These are phyloP conservation scores for Sander lucioperca DNA, from an alignment of 2,113 vertebrate species.

Conservation along the genomic window DNA sequence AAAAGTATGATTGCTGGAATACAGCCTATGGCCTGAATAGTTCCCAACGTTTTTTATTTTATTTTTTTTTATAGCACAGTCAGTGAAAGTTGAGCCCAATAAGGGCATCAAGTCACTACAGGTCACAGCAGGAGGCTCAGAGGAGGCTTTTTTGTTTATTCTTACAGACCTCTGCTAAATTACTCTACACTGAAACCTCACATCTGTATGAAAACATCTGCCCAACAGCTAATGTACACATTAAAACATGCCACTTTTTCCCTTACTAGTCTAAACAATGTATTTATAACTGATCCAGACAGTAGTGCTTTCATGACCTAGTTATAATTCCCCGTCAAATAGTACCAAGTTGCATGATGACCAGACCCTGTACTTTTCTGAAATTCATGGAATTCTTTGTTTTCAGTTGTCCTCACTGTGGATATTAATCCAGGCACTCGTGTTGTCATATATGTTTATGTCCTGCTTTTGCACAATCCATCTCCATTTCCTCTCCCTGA, in stretches of 20 bases:
- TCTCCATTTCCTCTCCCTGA: neutral
- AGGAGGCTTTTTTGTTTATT: neutral
- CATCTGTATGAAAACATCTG: constrained; percentile 13
- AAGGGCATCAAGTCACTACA: too few relatives aligned
- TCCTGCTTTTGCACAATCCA: neutral
- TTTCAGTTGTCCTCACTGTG: neutral
- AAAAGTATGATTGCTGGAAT: too few relatives aligned
- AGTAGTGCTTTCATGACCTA: neutral
- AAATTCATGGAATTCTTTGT: neutral
- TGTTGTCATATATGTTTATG: constrained; percentile 19
- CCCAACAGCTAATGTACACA: neutral
- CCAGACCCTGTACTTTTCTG: neutral
- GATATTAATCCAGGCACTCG: neutral
- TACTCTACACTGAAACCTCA: constrained; percentile 21
- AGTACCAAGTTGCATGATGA: neutral
- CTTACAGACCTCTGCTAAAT: constrained; percentile 8
- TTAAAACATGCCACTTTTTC: neutral
- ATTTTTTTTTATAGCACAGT: too few relatives aligned
- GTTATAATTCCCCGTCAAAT: neutral
- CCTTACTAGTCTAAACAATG: neutral
- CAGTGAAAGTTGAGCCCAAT: neutral
- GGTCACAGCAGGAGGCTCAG: neutral
- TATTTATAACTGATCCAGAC: neutral
- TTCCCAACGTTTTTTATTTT: too few relatives aligned
- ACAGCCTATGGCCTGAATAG: too few relatives aligned